A percentile compares a stretch with the other conserved stretches of the same genome.
phyloP scores from a whole-genome alignment of 2,888 invertebrate genomes.

The Melieria omissa region DNA sequence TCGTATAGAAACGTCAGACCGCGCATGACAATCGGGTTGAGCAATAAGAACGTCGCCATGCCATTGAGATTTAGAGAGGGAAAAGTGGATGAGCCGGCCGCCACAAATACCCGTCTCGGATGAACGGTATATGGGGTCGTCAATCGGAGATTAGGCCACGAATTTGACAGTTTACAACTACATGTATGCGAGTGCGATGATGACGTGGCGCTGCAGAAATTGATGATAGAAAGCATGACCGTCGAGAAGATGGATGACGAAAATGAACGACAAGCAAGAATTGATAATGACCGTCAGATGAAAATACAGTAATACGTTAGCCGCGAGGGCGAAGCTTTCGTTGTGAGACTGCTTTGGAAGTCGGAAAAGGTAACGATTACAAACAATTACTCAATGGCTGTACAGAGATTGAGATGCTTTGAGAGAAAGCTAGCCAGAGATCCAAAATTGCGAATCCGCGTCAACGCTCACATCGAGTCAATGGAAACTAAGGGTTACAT shows the following conservation, averaged over 20 bases:
- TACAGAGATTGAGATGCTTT: constrained; percentile 34
- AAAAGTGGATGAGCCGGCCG: constrained; percentile 30
- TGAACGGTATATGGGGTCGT: constrained; percentile 35
- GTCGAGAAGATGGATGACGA: constrained; percentile 18
- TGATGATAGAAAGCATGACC: constrained; percentile 33
- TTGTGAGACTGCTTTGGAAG: constrained; percentile 33
- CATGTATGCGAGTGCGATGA: constrained; percentile 41
- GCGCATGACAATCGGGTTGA: constrained; percentile 35
- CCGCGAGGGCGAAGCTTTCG: constrained; percentile 28
- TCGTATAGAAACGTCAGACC: constrained; percentile 30
- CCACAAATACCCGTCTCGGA: constrained; percentile 39
- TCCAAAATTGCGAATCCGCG: constrained; percentile 41
- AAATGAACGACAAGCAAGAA: neutral
- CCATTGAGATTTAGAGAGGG: constrained; percentile 38
- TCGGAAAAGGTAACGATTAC: constrained; percentile 39
- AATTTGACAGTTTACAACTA: constrained; percentile 17
- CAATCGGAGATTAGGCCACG: neutral
- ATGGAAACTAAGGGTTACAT: constrained; percentile 37
- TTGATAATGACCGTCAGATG: neutral
- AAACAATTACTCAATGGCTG: constrained; percentile 43
- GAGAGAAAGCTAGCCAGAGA: constrained; percentile 43
- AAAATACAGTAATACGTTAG: constrained; percentile 17
- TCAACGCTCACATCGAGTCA: constrained; percentile 25
- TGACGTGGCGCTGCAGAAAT: constrained; percentile 36
- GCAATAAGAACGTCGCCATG: constrained; percentile 37